phyloP scores from a whole-genome alignment of 1,140 invertebrate species.

The Drosophila neocordata region DNA sequence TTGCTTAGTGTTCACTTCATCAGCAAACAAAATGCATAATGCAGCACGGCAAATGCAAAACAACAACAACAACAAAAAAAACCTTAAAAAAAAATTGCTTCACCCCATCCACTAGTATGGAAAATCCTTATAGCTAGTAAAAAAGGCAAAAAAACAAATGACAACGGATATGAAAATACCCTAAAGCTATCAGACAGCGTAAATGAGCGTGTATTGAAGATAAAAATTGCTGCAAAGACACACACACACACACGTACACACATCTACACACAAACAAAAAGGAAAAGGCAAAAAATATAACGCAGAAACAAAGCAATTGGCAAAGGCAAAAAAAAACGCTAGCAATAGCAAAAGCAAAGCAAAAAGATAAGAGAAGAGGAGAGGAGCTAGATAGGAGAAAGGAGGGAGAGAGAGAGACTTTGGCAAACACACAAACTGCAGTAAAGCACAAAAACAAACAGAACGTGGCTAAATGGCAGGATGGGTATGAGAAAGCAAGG shows the following conservation, averaged over 20 bases:
- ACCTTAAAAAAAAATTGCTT: slow-evolving; percentile 9
- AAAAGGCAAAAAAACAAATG: slow-evolving; percentile 39
- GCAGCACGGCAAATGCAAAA: slow-evolving; percentile 20
- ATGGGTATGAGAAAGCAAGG: slow-evolving; percentile 22
- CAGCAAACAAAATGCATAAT: slow-evolving; percentile 47
- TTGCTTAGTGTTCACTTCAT: slow-evolving; percentile 19
- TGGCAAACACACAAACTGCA: slow-evolving; percentile 20
- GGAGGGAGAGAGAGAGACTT: neutral
- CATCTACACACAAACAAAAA: slow-evolving; percentile 12
- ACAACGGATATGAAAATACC: slow-evolving; percentile 79
- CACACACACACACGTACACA: slow-evolving; percentile 12
- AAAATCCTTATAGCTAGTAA: slow-evolving; percentile 30
- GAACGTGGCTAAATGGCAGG: slow-evolving; percentile 70
- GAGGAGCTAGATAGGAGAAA: slow-evolving; percentile 1
- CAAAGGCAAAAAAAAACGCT: slow-evolving; percentile 6
- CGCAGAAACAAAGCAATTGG: slow-evolving; percentile 25
- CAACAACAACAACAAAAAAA: no score
- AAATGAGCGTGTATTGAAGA: slow-evolving; percentile 78
- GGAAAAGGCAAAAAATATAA: neutral
- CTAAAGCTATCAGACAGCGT: slow-evolving; percentile 75
- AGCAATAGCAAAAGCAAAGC: neutral
- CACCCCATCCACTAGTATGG: neutral
- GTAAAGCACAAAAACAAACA: slow-evolving; percentile 65
- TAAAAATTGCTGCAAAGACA: slow-evolving; percentile 60
- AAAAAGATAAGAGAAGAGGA: neutral